Percentiles rank a stretch among this genome's conserved stretches.
Evolutionary conservation across 2,888 invertebrate genomes (phyloP).

Genomic region (Drosophila kambysellisi): DNA sequence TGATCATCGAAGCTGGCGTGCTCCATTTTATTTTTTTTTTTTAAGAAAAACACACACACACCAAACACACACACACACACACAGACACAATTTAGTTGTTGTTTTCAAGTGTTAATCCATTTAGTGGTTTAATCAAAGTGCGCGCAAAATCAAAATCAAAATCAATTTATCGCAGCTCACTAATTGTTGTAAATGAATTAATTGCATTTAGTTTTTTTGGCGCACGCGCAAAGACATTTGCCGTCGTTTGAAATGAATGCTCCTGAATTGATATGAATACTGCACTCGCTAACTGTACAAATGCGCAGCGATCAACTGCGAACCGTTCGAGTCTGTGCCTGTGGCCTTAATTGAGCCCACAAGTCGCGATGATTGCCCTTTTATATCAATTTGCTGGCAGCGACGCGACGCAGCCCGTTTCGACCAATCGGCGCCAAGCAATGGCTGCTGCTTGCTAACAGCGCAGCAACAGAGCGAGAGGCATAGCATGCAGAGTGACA

Average conservation of each 20-base stretch:
- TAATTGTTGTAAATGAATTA: constrained; percentile 83
- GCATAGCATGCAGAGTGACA: constrained; percentile 16
- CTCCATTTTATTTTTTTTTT: constrained; percentile 87
- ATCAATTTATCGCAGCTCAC: constrained; percentile 70
- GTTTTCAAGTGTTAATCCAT: constrained; percentile 84
- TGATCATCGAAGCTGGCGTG: constrained; percentile 91
- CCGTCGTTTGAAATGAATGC: constrained; percentile 15
- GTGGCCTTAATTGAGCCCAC: constrained; percentile 85
- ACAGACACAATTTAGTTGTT: constrained; percentile 16
- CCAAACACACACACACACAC: constrained; percentile 9
- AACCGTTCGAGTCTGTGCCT: constrained; percentile 82
- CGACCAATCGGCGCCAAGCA: constrained; percentile 83
- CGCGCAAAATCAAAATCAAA: constrained; percentile 72
- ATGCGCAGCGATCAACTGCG: constrained; percentile 55
- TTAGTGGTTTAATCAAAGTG: constrained; percentile 70
- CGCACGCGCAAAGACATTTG: constrained; percentile 56
- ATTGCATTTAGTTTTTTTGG: constrained; percentile 76
- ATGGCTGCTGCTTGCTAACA: constrained; percentile 69
- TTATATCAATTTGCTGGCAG: constrained; percentile 83
- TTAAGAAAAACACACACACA: constrained; percentile 1
- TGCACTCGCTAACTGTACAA: constrained; percentile 16
- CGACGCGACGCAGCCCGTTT: constrained; percentile 40
- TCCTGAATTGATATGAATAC: constrained; percentile 27
- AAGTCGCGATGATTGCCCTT: constrained; percentile 89
- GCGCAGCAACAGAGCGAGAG: constrained; percentile 28